Evolutionary conservation across 2,113 vertebrate species (phyloP).

Genomic region (Anas platyrhynchos): DNA sequence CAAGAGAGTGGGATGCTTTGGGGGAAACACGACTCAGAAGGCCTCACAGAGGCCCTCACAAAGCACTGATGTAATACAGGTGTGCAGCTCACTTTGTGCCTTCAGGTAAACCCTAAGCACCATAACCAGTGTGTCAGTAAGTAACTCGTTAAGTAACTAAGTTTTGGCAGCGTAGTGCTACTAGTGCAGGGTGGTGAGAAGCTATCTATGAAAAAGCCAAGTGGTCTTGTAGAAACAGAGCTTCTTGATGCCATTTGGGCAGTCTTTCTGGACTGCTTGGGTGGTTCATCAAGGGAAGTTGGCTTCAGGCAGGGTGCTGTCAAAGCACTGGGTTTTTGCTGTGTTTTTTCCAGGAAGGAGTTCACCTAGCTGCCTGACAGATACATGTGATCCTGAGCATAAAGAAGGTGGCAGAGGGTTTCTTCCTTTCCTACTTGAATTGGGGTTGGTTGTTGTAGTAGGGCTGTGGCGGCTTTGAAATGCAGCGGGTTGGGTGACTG

Average conservation of each 20-base stretch:
- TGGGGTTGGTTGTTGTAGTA: neutral
- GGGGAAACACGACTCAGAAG: too few relatives aligned
- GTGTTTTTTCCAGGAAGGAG: neutral
- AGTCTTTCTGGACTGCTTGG: neutral
- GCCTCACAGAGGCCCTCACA: too few relatives aligned
- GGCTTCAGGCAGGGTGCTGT: neutral
- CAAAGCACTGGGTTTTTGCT: accelerated
- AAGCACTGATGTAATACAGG: neutral
- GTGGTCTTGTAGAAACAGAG: too few relatives aligned
- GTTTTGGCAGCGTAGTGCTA: neutral
- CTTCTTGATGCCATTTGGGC: neutral
- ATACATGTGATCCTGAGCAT: neutral
- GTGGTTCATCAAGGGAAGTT: neutral
- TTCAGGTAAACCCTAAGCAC: neutral
- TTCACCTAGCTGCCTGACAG: neutral
- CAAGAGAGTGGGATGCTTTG: neutral
- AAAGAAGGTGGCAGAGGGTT: neutral
- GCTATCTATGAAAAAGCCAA: accelerated
- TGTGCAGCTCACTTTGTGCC: neutral
- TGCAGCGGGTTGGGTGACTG: neutral
- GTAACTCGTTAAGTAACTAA: neutral
- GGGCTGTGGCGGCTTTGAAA: neutral
- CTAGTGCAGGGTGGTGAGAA: neutral
- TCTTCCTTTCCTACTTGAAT: neutral
- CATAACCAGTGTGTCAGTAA: accelerated